Conservation (phyloP, 2,888 invertebrate genomes). For the Cryptus armator region DNA sequence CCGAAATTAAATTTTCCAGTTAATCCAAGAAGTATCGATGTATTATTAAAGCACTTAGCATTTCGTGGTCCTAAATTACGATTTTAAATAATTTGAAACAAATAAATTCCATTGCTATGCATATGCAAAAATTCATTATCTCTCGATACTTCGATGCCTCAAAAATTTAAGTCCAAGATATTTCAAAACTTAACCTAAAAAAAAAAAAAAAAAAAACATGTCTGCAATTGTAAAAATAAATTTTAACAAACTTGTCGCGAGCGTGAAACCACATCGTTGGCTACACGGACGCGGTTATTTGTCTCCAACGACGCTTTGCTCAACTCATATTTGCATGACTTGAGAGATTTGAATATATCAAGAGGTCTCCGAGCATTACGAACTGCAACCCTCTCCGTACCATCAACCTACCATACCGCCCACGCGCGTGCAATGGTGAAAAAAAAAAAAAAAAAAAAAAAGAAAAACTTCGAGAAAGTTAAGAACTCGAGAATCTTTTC, state of each 20-base stretch:
- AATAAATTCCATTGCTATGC: no score
- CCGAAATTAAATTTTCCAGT: background rate
- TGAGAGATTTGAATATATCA: constrained; percentile 50
- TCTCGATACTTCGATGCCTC: no score
- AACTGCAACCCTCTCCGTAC: background rate
- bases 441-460: constrained; percentile 46
- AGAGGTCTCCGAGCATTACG: constrained; percentile 27
- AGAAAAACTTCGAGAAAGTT: constrained; percentile 6
- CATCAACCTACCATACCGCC: constrained; percentile 24
- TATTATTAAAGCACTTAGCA: no score
- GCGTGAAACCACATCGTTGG: constrained; percentile 22
- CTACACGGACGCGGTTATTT: constrained; percentile 24
- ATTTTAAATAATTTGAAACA: no score
- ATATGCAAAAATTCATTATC: no score
- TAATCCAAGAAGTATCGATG: background rate
- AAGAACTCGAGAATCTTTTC: constrained; percentile 38
- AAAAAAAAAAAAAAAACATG: background rate
- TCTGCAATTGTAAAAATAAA: background rate
- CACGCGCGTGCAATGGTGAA: constrained; percentile 38
- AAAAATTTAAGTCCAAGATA: no score
- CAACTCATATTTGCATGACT: constrained; percentile 39
- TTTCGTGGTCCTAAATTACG: no score
- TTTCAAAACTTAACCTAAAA: background rate
- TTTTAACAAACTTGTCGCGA: background rate
- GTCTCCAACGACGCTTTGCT: constrained; percentile 35